Conservation (phyloP, 1,140 invertebrate genomes). For the Bombus vancouverensis region DNA sequence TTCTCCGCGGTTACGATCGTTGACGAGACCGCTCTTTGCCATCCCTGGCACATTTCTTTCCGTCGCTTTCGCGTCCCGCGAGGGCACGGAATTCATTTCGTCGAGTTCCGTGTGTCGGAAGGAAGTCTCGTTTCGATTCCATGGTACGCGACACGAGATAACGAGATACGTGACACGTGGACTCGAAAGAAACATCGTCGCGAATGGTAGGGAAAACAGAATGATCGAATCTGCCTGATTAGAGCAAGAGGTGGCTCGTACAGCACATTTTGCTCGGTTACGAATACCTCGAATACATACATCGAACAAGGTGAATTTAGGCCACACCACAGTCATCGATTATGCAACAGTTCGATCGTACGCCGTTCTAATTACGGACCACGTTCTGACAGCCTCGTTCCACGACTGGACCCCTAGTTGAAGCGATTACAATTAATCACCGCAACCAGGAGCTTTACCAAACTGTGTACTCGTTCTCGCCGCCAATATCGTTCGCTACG, state of each 20-base stretch:
- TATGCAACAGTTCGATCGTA: not conserved
- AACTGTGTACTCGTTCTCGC: not conserved
- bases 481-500: constrained; percentile 43
- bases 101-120: constrained; percentile 7
- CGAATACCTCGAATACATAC: not conserved
- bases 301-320: not conserved
- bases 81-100: not conserved
- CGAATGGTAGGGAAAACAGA: no score
- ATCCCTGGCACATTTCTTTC: constrained; percentile 55
- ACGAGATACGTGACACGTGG: not conserved
- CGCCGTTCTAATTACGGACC: not conserved
- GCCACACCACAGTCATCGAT: not conserved
- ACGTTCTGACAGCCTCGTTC: not conserved
- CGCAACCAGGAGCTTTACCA: not conserved
- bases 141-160: not conserved
- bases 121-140: constrained; percentile 7
- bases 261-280: not conserved
- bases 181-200: not conserved
- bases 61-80: not conserved
- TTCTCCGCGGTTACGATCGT: constrained; percentile 2
- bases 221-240: not conserved
- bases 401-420: not conserved
- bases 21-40: not conserved
- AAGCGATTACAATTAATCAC: constrained; percentile 25
- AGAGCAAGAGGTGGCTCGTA: not conserved